Evolutionary conservation across 2,888 invertebrate genomes (phyloP), one percentile per base, ranked within the genome.

Genomic region (Ectemnius lituratus): DNA sequence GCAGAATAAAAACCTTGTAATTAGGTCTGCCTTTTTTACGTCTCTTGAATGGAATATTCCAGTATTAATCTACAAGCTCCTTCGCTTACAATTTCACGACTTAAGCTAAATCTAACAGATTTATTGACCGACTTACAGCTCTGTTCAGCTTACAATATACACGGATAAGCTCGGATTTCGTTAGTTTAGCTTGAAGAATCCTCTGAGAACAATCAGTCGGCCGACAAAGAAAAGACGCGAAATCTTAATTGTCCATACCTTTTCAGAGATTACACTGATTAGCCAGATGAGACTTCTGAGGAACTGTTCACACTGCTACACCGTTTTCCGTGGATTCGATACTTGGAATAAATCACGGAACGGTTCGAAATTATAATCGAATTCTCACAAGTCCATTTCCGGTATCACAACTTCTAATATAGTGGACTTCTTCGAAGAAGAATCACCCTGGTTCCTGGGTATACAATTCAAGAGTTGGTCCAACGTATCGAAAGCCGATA

Each of bases 231-330:
- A 52, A 14, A 2, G 8, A 14, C 2, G 16, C 20, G 59, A 8
- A 58, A 70, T 59, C 68, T 2, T 58, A 47, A 20, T 52, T 18
- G n/a, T 16, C 52, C 64, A 23, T 75, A 76, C 75, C 76, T 76
- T 62, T 23, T 58, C 23, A 23, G 45, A 62, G 60, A 14, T 45
- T 60, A 62, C 49, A 57, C 47, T 11, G 49, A 67, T 14, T 49
- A 28, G 62, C 52, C 68, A 52, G 58, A 49, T 37, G 66, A 20
- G 57, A 49, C 56, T 67, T 47, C 67, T 67, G 69, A 69, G 62
- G 11, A 37, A 37, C 37, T 72, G 71, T 66, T 46, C 62, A 20
- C 47, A 16, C 59, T 52, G 62, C 2, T 52, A 20, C 37, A 5
- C 18, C 13, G 52, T 23, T 18, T 5, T 58, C n/a, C 16, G 11